These are phyloP conservation scores for Rhadinocentrus ornatus DNA, from an alignment of 2,797 vertebrate genomes.

Conservation along the genomic window DNA sequence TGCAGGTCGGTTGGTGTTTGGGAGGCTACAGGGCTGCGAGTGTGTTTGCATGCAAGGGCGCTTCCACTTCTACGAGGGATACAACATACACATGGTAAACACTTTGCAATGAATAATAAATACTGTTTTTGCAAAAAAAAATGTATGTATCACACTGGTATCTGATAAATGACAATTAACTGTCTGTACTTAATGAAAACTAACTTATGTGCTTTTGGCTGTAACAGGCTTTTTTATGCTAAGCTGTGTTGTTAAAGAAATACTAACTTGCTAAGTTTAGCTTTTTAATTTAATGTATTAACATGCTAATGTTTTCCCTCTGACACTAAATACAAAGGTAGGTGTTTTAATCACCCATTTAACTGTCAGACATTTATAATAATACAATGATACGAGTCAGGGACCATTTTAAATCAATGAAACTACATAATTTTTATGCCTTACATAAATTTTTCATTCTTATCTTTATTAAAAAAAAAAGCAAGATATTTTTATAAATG, in stretches of 20 bases:
- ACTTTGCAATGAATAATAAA: neutral
- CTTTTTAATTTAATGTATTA: neutral
- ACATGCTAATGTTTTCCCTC: neutral
- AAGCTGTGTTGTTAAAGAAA: neutral
- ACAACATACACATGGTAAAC: slow-evolving; percentile 80
- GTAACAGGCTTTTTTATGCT: neutral
- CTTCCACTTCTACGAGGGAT: slow-evolving; percentile 88
- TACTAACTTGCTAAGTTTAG: neutral
- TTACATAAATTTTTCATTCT: neutral
- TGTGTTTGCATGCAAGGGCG: slow-evolving; percentile 90
- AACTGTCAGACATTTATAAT: too few relatives aligned
- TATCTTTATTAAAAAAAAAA: neutral
- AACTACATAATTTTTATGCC: too few relatives aligned
- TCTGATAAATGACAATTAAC: neutral
- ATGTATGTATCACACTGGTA: neutral
- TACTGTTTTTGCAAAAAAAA: neutral
- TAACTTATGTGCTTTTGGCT: neutral
- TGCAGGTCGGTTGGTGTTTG: slow-evolving; percentile 85
- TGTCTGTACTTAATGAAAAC: neutral
- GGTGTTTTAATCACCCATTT: too few relatives aligned
- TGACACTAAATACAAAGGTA: neutral
- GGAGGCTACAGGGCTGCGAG: slow-evolving; percentile 78
- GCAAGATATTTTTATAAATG: neutral
- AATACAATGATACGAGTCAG: too few relatives aligned
- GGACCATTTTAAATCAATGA: too few relatives aligned